Evolutionary conservation across 2,113 vertebrate species (phyloP).

Genomic region (Dasyurus viverrinus): DNA sequence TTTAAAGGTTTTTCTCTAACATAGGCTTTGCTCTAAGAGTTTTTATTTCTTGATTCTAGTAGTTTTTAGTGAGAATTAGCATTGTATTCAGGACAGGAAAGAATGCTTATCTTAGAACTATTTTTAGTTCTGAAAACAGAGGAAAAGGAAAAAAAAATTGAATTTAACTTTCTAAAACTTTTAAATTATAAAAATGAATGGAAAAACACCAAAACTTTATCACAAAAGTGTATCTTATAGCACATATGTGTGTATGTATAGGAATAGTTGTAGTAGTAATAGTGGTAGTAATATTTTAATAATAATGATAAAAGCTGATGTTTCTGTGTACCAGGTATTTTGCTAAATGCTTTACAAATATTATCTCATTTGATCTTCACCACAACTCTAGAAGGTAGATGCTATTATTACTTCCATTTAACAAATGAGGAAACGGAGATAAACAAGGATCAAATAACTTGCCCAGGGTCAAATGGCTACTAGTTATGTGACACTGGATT

Average conservation of each 20-base stretch:
- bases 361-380: constrained; percentile 8
- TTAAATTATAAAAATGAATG: constrained; percentile 41
- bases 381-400: not conserved
- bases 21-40: constrained; percentile 38
- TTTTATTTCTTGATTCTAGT: not conserved
- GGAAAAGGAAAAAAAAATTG: constrained; percentile 34
- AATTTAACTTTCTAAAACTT: constrained; percentile 47
- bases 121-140: constrained; percentile 49
- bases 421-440: constrained; percentile 28
- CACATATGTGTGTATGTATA: not conserved
- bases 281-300: not conserved
- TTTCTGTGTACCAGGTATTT: constrained; percentile 27
- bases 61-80: constrained; percentile 37
- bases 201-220: not conserved
- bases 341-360: constrained; percentile 4
- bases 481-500: constrained; percentile 16
- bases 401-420: constrained; percentile 8
- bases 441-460: constrained; percentile 50
- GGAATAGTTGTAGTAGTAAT: too few relatives aligned
- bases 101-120: constrained; percentile 23
- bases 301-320: constrained; percentile 31
- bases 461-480: not conserved
- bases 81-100: constrained; percentile 41
- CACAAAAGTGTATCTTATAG: not conserved
- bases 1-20: not conserved